phyloP scores from a whole-genome alignment of 2,888 invertebrate genomes.

The Subacronicta megacephala region DNA sequence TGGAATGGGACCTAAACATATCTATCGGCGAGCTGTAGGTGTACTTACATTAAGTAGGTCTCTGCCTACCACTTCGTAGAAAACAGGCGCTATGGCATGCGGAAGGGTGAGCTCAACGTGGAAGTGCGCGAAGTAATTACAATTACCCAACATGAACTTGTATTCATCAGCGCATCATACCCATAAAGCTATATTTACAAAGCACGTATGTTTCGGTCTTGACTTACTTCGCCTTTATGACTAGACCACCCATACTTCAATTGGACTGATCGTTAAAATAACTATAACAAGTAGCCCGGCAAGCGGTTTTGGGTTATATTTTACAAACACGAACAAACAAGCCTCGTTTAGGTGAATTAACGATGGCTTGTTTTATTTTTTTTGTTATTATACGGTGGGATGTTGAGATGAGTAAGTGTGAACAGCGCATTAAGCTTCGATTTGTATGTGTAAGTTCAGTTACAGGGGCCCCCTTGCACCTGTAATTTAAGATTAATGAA shows the following conservation, averaged over 20 bases:
- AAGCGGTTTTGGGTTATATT: conserved; percentile 62
- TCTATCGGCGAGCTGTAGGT: no score
- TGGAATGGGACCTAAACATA: no score
- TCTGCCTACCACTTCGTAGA: no score
- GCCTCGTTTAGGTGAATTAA: conserved; percentile 40
- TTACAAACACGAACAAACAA: conserved; percentile 51
- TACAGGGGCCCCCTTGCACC: no score
- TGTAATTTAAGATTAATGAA: no score
- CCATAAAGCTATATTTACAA: conserved; percentile 72
- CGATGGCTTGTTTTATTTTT: conserved; percentile 48
- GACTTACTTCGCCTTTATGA: conserved; percentile 66
- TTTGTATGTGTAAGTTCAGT: no score
- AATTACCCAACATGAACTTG: conserved; percentile 34
- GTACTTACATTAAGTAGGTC: no score
- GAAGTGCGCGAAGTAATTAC: conserved; percentile 13
- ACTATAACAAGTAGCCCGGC: conserved; percentile 56
- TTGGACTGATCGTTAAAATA: conserved; percentile 74
- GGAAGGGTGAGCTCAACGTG: conserved; percentile 1
- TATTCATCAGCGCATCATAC: conserved; percentile 32
- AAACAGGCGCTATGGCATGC: not conserved
- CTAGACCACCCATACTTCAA: conserved; percentile 79
- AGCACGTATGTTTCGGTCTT: conserved; percentile 62
- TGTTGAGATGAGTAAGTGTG: not conserved
- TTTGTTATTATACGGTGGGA: conserved; percentile 9
- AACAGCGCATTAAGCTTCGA: no score